Base-by-base conservation (phyloP, 2,888 invertebrate species). In the Drosophila atroscutellata region DNA sequence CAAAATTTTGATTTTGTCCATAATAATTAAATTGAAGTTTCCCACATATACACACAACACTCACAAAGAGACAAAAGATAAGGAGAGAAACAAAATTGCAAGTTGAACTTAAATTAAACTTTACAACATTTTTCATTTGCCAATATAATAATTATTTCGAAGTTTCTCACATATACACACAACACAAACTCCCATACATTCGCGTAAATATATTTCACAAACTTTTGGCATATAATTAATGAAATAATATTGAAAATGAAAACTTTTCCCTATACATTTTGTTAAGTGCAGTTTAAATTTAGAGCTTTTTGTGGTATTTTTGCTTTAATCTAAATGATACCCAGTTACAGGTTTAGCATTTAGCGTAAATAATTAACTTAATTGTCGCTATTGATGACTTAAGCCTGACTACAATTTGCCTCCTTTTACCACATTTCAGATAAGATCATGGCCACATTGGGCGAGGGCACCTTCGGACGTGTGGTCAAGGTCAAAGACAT, bases 401-500 rank as follows among this genome's bases (percentile, higher is more conserved):
- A 59, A 67, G 39, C 28, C 20, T 62, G 54, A 82, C 72, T 84
- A 83, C 80, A 90, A 84, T 80, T 70, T 63, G 59, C 69, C 51
- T 78, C 80, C 76, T 90, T 85, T 82, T 91, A 73, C 95, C 95
- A 94, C 93, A 94, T 97, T 97, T 93, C 98, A 99, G 99, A 99
- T 97, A 98, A 98, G 95, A 97, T 99, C 94, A 95, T 98, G 95
- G 96, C 97, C 94, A 99, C 99, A 91, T 96, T 99, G 93, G 99
- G 99, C 92, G 99, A 99, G 95, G 99, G 99, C 93, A 99, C 99
- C 91, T 99, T 99, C 96, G 99, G 99, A 94, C 99, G 99, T 95
- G 99, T 99, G 93, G 99, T 99, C 93, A 98, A 99, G 95, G 99
- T 99, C 94, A 97, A 97, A 94, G 99, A 99, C 94, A 94, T 97